Evolutionary conservation across 2,113 vertebrate genomes (phyloP).

Genomic region (Leptocoma aspasia): DNA sequence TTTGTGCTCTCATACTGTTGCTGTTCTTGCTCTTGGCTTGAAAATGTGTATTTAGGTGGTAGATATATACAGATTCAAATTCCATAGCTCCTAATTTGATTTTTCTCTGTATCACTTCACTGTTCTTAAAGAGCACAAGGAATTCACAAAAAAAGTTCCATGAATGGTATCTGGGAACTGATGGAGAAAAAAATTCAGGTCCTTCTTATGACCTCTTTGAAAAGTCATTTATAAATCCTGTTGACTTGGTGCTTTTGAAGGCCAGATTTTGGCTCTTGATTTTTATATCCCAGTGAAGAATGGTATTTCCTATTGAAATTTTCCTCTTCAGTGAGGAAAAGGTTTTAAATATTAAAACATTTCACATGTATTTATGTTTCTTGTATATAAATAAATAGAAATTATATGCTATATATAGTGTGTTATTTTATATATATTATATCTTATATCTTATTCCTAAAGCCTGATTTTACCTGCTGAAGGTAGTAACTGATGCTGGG

Average conservation of each 20-base stretch:
- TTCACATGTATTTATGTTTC: background rate
- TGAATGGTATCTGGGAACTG: background rate
- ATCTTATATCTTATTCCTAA: background rate
- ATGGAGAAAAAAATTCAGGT: background rate
- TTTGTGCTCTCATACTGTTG: background rate
- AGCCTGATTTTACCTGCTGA: background rate
- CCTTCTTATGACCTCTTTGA: background rate
- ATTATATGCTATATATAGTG: background rate
- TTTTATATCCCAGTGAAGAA: background rate
- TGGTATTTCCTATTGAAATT: background rate
- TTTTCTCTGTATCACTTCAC: background rate
- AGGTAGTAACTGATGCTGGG: background rate
- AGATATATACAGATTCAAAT: background rate
- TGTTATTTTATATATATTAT: background rate
- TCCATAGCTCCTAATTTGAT: background rate
- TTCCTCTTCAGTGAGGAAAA: background rate
- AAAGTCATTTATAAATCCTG: background rate
- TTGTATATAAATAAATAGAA: background rate
- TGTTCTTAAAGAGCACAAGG: background rate
- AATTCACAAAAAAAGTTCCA: background rate
- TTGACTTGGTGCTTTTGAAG: background rate
- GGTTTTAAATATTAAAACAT: background rate
- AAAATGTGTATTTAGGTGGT: background rate
- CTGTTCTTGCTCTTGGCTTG: background rate
- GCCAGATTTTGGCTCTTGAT: background rate